phyloP scores from a whole-genome alignment of 1,140 invertebrate species.

The Aphis gossypii region DNA sequence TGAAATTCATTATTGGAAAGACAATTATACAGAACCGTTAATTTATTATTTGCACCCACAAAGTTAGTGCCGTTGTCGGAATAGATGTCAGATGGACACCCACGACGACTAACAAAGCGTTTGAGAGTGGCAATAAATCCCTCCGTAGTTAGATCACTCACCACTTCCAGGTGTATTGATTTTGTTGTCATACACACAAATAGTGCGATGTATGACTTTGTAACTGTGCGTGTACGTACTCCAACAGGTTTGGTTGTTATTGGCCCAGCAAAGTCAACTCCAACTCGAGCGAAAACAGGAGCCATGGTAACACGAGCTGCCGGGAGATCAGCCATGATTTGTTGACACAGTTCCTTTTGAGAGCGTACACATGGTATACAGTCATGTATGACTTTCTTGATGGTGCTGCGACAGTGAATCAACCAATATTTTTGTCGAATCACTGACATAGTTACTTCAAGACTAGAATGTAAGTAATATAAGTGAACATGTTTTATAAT shows the following conservation, averaged over 20 bases:
- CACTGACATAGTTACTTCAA: neutral
- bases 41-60: constrained; percentile 29
- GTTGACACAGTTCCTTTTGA: constrained; percentile 34
- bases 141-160: constrained; percentile 60
- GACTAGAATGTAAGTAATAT: neutral
- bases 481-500: neutral
- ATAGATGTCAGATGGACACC: constrained; percentile 35
- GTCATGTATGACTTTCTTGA: neutral
- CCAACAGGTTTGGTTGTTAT: constrained; percentile 60
- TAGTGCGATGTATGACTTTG: constrained; percentile 59
- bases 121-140: constrained; percentile 62
- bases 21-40: no score
- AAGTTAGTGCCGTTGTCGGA: constrained; percentile 60
- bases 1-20: no score
- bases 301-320: neutral
- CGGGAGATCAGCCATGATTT: constrained; percentile 61
- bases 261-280: constrained; percentile 33
- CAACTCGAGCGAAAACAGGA: neutral
- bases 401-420: neutral
- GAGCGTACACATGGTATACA: neutral
- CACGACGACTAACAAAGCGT: constrained; percentile 63
- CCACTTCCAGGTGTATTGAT: constrained; percentile 63
- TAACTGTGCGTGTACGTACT: constrained; percentile 59
- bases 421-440: neutral
- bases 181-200: constrained; percentile 62